These are phyloP conservation scores for Chromoteleia sp. DNA, from an alignment of 2,888 invertebrate species.

Conservation along the genomic window DNA sequence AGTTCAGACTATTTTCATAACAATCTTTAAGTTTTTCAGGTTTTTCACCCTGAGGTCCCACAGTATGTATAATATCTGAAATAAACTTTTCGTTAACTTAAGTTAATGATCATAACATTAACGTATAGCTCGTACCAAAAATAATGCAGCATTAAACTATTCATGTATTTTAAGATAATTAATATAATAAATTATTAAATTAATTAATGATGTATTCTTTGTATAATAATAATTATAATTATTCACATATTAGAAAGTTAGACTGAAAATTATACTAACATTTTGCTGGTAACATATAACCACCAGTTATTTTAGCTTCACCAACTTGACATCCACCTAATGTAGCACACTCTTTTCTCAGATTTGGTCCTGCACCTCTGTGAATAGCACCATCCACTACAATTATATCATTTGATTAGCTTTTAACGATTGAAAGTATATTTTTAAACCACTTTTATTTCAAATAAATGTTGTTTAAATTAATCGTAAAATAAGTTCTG, in stretches of 20 bases:
- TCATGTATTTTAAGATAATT: too few relatives aligned
- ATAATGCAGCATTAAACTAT: too few relatives aligned
- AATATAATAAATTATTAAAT: too few relatives aligned
- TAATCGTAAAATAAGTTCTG: too few relatives aligned
- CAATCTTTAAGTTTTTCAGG: constrained; percentile 88
- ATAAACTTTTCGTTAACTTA: constrained; percentile 1
- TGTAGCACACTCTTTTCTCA: constrained; percentile 90
- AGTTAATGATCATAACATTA: too few relatives aligned
- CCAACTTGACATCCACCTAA: constrained; percentile 92
- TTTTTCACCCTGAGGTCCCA: constrained; percentile 92
- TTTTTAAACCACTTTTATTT: too few relatives aligned
- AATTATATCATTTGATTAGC: constrained; percentile 41
- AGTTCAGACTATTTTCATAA: constrained; percentile 89
- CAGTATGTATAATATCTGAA: constrained; percentile 94
- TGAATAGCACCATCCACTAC: constrained; percentile 96
- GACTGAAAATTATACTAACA: constrained; percentile 88
- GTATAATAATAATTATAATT: too few relatives aligned
- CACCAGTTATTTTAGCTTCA: constrained; percentile 93
- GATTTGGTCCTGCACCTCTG: constrained; percentile 89
- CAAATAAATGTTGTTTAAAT: background rate
- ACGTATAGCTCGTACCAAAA: too few relatives aligned
- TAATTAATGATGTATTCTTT: too few relatives aligned
- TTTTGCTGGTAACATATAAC: constrained; percentile 93
- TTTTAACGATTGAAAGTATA: too few relatives aligned
- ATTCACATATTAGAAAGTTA: too few relatives aligned